Evolutionary conservation across 2,888 invertebrate genomes (phyloP), one percentile per base, ranked within the genome.

Genomic region (Caenorhabditis doughertyi): DNA sequence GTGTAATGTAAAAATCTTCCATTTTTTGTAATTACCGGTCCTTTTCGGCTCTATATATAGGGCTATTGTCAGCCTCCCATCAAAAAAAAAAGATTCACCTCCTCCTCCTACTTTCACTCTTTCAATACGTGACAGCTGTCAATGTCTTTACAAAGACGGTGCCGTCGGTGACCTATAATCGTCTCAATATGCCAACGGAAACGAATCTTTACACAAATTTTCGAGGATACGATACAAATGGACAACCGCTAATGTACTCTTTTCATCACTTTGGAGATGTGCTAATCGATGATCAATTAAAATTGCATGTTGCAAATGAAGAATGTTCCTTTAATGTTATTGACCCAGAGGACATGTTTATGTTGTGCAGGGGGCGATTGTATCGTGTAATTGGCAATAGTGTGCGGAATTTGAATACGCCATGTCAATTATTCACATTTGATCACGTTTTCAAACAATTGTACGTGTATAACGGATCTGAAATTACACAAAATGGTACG

Each of bases 41-140:
- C 39, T 58, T 35, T 18, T 95, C 94, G 89, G 98, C 16, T 25
- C 16, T 5, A 25, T 27, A 53, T 27, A 53, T 32, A 32, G 32
- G 32, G 42, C 13, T 11, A 7, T 5, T 42, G 13, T 13, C 3
- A 42, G 3, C 13, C 42, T 42, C 42, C 42, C 9, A 7, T 32
- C 9, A 11, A 11, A 5, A 11, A 5, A 42, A 42, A 42, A 42
- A 42, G 3, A 42, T 42, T 7, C 3, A 8, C 13, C 42, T 5
- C 3, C 16, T 42, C 42, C 42, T 42, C 13, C 13, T 42, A 16
- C 35, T 9, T 5, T 35, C 35, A 7, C 35, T 35, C 35, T n/a
- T n/a, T n/a, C n/a, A n/a, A n/a, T n/a, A n/a, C n/a, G 42, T 42
- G 9, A 13, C 42, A 3, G 3, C 9, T 13, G 16, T 42, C 13